phyloP scores from a whole-genome alignment of 2,888 invertebrate genomes.

The Fragum sueziense region DNA sequence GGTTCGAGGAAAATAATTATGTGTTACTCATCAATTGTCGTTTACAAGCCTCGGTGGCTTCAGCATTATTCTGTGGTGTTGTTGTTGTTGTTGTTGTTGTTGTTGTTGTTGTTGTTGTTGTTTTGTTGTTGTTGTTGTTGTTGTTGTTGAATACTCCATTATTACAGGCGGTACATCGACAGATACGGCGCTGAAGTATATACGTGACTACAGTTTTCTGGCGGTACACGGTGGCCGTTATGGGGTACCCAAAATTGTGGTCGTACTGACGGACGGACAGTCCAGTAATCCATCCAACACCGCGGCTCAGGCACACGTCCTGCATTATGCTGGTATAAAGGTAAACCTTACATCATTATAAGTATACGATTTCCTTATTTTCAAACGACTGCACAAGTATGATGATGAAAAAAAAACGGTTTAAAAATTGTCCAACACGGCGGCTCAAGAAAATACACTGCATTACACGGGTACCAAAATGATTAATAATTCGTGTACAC shows the following conservation, averaged over 20 bases:
- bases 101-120: neutral
- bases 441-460: too few relatives aligned
- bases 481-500: too few relatives aligned
- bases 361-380: neutral
- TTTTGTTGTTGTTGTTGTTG: neutral
- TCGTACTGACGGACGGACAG: slow-evolving; percentile 66
- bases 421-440: too few relatives aligned
- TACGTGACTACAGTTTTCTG: slow-evolving; percentile 55
- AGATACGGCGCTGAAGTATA: slow-evolving; percentile 59
- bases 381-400: too few relatives aligned
- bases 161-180: slow-evolving; percentile 60
- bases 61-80: too few relatives aligned
- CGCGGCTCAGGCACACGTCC: slow-evolving; percentile 38
- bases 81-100: too few relatives aligned
- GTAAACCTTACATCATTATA: slow-evolving; percentile 11
- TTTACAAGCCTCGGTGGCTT: too few relatives aligned
- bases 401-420: too few relatives aligned
- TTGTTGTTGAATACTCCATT: too few relatives aligned
- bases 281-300: slow-evolving; percentile 54
- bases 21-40: too few relatives aligned
- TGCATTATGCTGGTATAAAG: slow-evolving; percentile 57
- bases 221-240: slow-evolving; percentile 56
- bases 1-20: too few relatives aligned
- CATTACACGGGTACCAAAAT: too few relatives aligned
- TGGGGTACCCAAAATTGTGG: slow-evolving; percentile 62